Evolutionary conservation across 2,797 vertebrate species (phyloP), one percentile per base, ranked within the genome.

Genomic region (Australoheros facetus): DNA sequence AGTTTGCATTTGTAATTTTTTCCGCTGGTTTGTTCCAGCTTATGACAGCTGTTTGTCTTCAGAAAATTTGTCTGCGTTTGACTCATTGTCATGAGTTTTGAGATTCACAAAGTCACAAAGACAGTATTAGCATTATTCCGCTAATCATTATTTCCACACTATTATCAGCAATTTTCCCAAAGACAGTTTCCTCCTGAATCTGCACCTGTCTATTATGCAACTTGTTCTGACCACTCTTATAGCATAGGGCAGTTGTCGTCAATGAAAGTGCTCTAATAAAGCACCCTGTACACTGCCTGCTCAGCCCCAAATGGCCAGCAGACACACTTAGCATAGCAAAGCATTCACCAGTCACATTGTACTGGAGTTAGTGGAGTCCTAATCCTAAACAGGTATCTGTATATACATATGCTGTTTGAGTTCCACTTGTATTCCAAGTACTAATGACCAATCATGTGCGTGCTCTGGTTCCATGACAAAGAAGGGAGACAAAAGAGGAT

Each of bases 41-140:
- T 39, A 7, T 70, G 78, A 79, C 64, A 53, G 78, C 71, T 81
- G 81, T 78, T 78, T 69, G 66, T 78, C 48, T 83, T 66, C 28
- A 82, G 71, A 75, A 53, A 77, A 74, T 3, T 7, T 21, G 8
- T 13, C 64, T 56, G 37, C 71, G 9, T 30, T 79, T 79, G 57
- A 88, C 17, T 77, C 48, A 53, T 37, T 72, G 54, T 30, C 26
- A 58, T 70, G 64, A 39, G 9, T 51, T 77, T 66, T 70, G 23
- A 60, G 30, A 69, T 78, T 9, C 21, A 51, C 19, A 26, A n/a
- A 51, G 19, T 69, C 10, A 32, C 64, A 53, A 51, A 69, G 26
- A 32, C 11, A 0, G 4, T 12, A 51, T 51, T 51, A 12, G 30
- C 51, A 53, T 45, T 51, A 19, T 16, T 66, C 42, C 17, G 30